These are phyloP conservation scores for Contarinia nasturtii DNA, from an alignment of 1,140 invertebrate genomes.

Conservation along the genomic window DNA sequence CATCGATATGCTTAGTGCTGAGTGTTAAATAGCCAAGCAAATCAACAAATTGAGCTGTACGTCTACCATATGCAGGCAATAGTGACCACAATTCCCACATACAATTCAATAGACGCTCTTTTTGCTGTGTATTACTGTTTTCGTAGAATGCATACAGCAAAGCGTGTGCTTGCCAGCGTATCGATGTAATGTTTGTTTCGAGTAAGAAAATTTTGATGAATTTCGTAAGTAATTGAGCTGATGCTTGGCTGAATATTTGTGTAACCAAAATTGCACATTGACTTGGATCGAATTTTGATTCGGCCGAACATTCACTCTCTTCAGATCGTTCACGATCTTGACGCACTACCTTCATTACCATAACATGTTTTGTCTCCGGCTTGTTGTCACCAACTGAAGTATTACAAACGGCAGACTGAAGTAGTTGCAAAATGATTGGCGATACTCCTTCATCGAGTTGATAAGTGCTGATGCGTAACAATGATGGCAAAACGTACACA, in stretches of 20 bases:
- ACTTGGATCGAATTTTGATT: conserved; percentile 46
- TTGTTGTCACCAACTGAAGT: conserved; percentile 8
- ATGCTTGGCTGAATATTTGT: conserved; percentile 50
- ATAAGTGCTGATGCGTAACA: conserved; percentile 55
- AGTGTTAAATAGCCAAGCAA: conserved; percentile 83
- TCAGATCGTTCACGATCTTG: conserved; percentile 45
- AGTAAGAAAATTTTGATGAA: conserved; percentile 83
- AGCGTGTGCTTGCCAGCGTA: conserved; percentile 90
- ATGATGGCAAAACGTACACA: conserved; percentile 54
- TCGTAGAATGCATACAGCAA: conserved; percentile 70
- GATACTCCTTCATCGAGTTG: conserved; percentile 77
- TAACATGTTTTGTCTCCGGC: not conserved
- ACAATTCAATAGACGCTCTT: conserved; percentile 58
- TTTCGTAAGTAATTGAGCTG: conserved; percentile 42
- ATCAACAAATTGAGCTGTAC: conserved; percentile 92
- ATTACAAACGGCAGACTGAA: conserved; percentile 71
- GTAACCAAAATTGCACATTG: conserved; percentile 47
- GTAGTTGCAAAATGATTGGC: conserved; percentile 70
- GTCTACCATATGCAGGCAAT: conserved; percentile 74
- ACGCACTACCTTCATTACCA: conserved; percentile 15
- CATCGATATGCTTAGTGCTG: conserved; percentile 34
- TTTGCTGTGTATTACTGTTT: conserved; percentile 58
- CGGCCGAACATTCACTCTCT: conserved; percentile 35
- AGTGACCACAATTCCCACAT: conserved; percentile 85
- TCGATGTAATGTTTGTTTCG: conserved; percentile 80